Evolutionary conservation across 2,113 vertebrate species (phyloP).

Genomic region (Ictalurus furcatus): DNA sequence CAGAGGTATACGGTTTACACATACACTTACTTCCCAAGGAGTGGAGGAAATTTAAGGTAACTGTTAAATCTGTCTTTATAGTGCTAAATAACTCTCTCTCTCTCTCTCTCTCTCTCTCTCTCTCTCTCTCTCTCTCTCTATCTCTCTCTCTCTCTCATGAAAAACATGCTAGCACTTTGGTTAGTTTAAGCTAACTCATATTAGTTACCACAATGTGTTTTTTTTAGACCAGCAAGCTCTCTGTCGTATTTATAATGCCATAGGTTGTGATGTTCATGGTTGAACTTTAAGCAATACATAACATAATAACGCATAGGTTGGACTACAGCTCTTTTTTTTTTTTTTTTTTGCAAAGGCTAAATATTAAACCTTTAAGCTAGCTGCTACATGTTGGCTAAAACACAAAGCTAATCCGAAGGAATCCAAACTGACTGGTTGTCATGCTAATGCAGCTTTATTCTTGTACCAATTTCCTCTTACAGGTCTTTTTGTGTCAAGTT

Average conservation of each 20-base stretch:
- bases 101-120: background rate
- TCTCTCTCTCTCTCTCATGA: background rate
- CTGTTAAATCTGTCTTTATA: background rate
- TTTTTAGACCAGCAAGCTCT: background rate
- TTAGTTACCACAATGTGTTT: background rate
- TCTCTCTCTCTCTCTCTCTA: background rate
- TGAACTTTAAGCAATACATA: background rate
- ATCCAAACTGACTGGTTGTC: slow-evolving; percentile 36
- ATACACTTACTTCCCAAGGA: slow-evolving; percentile 40
- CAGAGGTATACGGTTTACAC: slow-evolving; percentile 55
- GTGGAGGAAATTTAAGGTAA: background rate
- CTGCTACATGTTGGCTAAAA: background rate
- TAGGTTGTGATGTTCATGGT: background rate
- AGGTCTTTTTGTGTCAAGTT: slow-evolving; percentile 43
- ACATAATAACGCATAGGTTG: background rate
- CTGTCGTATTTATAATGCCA: background rate
- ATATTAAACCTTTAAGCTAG: slow-evolving; percentile 21
- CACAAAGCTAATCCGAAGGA: slow-evolving; percentile 31
- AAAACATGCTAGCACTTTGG: background rate
- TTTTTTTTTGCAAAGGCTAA: background rate
- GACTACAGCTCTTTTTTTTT: background rate
- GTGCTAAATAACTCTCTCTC: background rate
- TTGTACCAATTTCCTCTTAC: background rate
- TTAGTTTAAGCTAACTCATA: background rate
- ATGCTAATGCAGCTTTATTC: slow-evolving; percentile 33